Conservation (phyloP, 2,888 invertebrate species). For the Hartigia nigra region DNA sequence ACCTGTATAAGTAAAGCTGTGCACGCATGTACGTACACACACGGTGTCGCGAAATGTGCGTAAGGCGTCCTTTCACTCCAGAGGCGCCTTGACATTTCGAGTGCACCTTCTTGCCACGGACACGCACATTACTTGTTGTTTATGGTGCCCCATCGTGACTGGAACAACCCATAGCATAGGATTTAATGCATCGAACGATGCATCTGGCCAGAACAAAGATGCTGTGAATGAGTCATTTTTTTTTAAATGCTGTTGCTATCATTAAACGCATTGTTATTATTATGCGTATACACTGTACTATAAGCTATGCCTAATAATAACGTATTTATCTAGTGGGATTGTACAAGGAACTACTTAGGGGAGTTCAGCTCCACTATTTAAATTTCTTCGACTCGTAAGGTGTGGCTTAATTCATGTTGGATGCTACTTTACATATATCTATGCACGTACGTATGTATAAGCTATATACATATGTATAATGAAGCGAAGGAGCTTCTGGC, state of each 20-base stretch:
- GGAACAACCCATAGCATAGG: background rate
- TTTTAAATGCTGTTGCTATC: background rate
- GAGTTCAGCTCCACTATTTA: background rate
- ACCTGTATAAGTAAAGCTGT: background rate
- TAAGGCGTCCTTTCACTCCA: slow-evolving; percentile 40
- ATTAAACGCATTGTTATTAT: background rate
- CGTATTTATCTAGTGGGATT: background rate
- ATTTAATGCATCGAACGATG: background rate
- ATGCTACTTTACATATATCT: background rate
- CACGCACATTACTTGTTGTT: background rate
- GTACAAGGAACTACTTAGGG: background rate
- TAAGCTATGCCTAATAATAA: background rate
- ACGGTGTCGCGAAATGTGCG: slow-evolving; percentile 1
- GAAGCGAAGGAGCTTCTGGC: background rate
- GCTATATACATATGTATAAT: background rate
- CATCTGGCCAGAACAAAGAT: background rate
- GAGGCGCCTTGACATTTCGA: slow-evolving; percentile 44
- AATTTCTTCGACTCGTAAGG: background rate
- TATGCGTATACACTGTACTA: background rate
- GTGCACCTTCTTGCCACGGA: slow-evolving; percentile 5
- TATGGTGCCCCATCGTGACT: background rate
- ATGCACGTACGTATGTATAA: background rate
- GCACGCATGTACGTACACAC: background rate
- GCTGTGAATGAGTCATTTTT: background rate
- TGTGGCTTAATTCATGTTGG: background rate